phyloP scores from a whole-genome alignment of 2,797 vertebrate genomes.

The Alosa sapidissima region DNA sequence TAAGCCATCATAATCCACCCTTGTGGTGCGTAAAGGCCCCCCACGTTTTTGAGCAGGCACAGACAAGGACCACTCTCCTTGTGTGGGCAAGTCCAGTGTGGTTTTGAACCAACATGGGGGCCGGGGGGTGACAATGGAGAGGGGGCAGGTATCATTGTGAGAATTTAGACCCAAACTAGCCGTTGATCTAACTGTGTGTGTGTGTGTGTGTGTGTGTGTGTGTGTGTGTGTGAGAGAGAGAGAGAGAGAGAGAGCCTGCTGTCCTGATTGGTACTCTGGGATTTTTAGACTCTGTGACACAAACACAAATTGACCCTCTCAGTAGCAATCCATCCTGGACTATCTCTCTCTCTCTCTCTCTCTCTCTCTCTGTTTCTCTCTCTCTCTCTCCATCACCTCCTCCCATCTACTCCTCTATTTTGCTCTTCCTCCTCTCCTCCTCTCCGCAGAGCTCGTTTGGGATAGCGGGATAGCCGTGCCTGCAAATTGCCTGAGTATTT shows the following conservation, averaged over 20 bases:
- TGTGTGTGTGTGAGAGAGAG: neutral
- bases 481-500: slow-evolving; percentile 25
- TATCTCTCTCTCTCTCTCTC: slow-evolving; percentile 31
- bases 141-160: neutral
- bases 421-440: slow-evolving; percentile 29
- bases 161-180: neutral
- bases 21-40: neutral
- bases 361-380: slow-evolving; percentile 33
- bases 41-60: neutral
- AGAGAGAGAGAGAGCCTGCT: too few relatives aligned
- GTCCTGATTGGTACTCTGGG: too few relatives aligned
- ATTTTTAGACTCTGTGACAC: slow-evolving; percentile 46
- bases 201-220: neutral
- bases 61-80: neutral
- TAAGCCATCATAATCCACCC: neutral
- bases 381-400: slow-evolving; percentile 48
- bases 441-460: neutral
- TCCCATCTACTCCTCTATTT: slow-evolving; percentile 53
- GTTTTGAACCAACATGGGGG: neutral
- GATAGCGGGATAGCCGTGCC: neutral
- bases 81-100: neutral
- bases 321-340: slow-evolving; percentile 49
- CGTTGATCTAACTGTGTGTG: neutral
- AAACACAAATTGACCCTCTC: slow-evolving; percentile 42
- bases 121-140: neutral